Conservation (phyloP, 2,888 invertebrate species). For the Hesperia comma region DNA sequence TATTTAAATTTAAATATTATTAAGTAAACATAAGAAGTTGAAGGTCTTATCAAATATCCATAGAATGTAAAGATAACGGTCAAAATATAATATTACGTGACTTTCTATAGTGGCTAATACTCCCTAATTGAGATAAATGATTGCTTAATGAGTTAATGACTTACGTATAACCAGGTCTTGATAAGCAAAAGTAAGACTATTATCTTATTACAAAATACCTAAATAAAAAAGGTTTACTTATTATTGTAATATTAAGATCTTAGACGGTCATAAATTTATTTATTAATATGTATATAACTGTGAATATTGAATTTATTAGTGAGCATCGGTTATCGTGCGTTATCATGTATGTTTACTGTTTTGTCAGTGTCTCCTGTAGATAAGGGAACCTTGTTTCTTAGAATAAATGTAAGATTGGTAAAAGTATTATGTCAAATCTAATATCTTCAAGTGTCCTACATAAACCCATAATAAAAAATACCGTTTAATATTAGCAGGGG, state of each 20-base stretch:
- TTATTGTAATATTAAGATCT: too few species aligned
- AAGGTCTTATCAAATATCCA: constrained; percentile 31
- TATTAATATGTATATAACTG: constrained; percentile 28
- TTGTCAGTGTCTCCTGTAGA: constrained; percentile 69
- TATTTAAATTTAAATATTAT: constrained; percentile 12
- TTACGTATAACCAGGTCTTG: not conserved
- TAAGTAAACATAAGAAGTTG: not conserved
- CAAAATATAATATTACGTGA: constrained; percentile 31
- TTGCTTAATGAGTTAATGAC: not conserved
- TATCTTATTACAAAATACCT: not conserved
- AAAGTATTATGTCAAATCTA: not conserved
- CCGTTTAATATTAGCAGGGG: too few species aligned
- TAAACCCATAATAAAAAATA: too few species aligned
- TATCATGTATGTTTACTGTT: constrained; percentile 56
- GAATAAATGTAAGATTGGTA: constrained; percentile 41
- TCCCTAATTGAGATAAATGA: not conserved
- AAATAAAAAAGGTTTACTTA: too few species aligned
- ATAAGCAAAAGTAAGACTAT: not conserved
- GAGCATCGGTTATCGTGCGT: constrained; percentile 38
- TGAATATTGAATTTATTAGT: constrained; percentile 39
- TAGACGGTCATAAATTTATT: too few species aligned
- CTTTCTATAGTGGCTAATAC: not conserved
- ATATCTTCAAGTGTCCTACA: too few species aligned
- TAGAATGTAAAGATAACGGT: constrained; percentile 21
- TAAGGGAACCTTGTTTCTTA: constrained; percentile 53